Evolutionary conservation across 2,888 invertebrate genomes (phyloP).

Genomic region (Drosophila meridiana): DNA sequence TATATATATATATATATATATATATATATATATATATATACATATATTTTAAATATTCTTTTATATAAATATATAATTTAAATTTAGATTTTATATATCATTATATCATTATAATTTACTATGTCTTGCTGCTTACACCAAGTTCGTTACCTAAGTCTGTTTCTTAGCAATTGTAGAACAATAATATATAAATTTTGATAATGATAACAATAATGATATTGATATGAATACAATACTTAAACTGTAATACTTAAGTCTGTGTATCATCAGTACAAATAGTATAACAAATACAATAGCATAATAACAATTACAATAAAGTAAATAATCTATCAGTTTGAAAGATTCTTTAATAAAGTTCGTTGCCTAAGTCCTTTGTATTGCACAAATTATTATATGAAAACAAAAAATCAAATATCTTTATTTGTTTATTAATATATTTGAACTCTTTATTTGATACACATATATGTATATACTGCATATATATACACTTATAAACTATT

Average conservation of each 20-base stretch:
- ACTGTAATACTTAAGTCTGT: too few relatives aligned
- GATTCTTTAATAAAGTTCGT: conserved; percentile 28
- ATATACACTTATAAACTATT: not conserved
- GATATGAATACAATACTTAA: not conserved
- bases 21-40: not conserved
- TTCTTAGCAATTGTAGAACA: not conserved
- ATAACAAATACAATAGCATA: too few relatives aligned
- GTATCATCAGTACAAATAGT: too few relatives aligned
- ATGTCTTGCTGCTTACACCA: not conserved
- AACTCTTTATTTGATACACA: not conserved
- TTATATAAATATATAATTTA: not conserved
- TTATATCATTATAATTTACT: too few relatives aligned
- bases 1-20: not conserved
- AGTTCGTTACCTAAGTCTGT: conserved; percentile 51
- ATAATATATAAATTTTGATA: not conserved
- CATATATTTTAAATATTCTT: not conserved
- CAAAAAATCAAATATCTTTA: too few relatives aligned
- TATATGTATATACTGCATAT: too few relatives aligned
- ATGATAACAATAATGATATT: not conserved
- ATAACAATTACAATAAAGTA: too few relatives aligned
- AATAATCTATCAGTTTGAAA: not conserved
- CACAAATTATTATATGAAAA: not conserved
- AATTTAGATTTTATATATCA: not conserved
- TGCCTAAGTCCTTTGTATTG: conserved; percentile 36
- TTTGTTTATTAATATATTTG: not conserved